These are phyloP conservation scores for Etheostoma nigrum DNA, from an alignment of 2,797 vertebrate genomes.

Conservation along the genomic window DNA sequence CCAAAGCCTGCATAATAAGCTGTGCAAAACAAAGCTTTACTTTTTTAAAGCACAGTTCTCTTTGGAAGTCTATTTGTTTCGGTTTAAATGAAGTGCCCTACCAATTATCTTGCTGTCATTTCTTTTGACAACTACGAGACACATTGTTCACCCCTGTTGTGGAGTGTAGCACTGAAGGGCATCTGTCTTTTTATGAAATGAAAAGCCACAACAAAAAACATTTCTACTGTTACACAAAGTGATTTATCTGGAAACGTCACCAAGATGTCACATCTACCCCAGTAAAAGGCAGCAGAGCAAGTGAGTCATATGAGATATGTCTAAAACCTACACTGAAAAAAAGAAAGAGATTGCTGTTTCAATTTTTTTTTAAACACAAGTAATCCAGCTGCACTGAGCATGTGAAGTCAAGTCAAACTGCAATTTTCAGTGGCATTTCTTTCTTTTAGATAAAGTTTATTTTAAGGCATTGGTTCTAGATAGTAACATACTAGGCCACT, in stretches of 20 bases:
- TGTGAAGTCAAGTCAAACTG: conserved; percentile 57
- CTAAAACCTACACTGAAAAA: conserved; percentile 65
- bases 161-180: conserved; percentile 74
- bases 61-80: conserved; percentile 72
- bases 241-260: conserved; percentile 82
- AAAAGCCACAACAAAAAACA: conserved; percentile 77
- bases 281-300: conserved; percentile 79
- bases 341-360: conserved; percentile 71
- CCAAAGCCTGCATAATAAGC: conserved; percentile 69
- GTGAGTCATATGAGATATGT: conserved; percentile 81
- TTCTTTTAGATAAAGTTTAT: conserved; percentile 43
- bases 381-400: conserved; percentile 59
- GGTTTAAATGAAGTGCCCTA: conserved; percentile 67
- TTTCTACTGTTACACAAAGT: conserved; percentile 79
- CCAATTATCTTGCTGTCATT: conserved; percentile 82
- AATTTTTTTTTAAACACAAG: conserved; percentile 53
- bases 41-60: conserved; percentile 65
- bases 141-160: conserved; percentile 74
- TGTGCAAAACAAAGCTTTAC: conserved; percentile 78
- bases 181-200: conserved; percentile 79
- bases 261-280: conserved; percentile 79
- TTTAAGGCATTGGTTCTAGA: conserved; percentile 38
- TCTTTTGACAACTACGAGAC: conserved; percentile 78
- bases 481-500: neutral
- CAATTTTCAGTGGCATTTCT: conserved; percentile 33